Conservation (phyloP, 2,113 vertebrate species). For the Ciconia boyciana region DNA sequence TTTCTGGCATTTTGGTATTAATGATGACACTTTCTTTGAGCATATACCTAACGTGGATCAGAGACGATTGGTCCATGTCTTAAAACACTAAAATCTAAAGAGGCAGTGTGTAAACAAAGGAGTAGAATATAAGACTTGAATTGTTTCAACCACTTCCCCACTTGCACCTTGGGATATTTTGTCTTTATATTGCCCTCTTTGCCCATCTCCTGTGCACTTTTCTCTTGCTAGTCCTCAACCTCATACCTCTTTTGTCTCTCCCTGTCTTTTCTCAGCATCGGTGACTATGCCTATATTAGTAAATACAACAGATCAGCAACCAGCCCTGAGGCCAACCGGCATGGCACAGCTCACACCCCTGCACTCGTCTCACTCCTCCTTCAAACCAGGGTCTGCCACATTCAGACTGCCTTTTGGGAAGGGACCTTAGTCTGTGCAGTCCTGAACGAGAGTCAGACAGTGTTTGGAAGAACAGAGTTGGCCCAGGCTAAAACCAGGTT, state of each 20-base stretch:
- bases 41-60: background rate
- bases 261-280: background rate
- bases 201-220: background rate
- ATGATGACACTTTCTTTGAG: background rate
- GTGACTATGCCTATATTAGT: background rate
- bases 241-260: background rate
- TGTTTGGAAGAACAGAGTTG: background rate
- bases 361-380: background rate
- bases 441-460: rapidly evolving
- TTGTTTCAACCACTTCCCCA: background rate
- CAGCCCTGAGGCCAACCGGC: background rate
- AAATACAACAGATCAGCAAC: background rate
- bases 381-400: background rate
- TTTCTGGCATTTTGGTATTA: background rate
- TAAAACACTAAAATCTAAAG: background rate
- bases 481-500: background rate
- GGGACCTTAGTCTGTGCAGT: background rate
- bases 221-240: background rate
- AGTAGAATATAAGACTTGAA: background rate
- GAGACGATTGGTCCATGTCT: background rate
- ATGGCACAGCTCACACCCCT: background rate
- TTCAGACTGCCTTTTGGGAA: background rate
- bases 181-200: background rate
- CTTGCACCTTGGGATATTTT: background rate
- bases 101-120: background rate